Base-by-base conservation (phyloP, 2,888 invertebrate species). In the Ormyrus nitidulus region DNA sequence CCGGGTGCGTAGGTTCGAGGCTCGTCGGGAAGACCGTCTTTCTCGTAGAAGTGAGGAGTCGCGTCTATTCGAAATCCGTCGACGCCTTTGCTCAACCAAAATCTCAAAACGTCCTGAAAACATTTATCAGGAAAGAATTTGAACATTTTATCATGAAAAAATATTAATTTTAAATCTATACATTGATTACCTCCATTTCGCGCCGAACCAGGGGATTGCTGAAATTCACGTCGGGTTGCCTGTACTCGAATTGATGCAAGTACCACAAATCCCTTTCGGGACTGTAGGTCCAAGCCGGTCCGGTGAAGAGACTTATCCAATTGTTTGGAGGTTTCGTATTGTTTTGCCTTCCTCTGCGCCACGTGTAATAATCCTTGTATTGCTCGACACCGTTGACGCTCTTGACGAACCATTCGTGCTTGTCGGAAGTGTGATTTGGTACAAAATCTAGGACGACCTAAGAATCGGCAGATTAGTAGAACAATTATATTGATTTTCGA, bases 51-150 rank as follows among this genome's bases (percentile, higher is more conserved):
- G 90, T 93, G 94, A 5, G 92, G 92, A 11, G 96, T 93, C 2
- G 96, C 96, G 86, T 96, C 96, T 58, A 98, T 92, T 84, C 97
- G 93, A 86, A 98, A 97, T 0, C 98, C 98, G 86, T 96, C 95
- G 0, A 97, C 94, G 0, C 97, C 97, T 85, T 94, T 94, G 72
- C 94, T 94, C 66, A 98, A 88, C 98, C 98, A 98, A 86, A 94
- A 96, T 83, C 91, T 92, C 19, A 97, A 87, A 0, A 94, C 92
- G 10, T 93, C 92, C 94, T 96, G 70, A 48, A 75, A 49, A 48
- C 19, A 19, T 19, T 19, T 19, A 19, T 19, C 19, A 19, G 1
- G 19, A 19, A 19, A 19, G 13, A 13, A 13, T 13, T 13, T 13
- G 0, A 13, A 13, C 13, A 0, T 13, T 13, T 13, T 13, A 13